phyloP scores from a whole-genome alignment of 64 coral and sea anemone species.

The Pachyseris speciosa region DNA sequence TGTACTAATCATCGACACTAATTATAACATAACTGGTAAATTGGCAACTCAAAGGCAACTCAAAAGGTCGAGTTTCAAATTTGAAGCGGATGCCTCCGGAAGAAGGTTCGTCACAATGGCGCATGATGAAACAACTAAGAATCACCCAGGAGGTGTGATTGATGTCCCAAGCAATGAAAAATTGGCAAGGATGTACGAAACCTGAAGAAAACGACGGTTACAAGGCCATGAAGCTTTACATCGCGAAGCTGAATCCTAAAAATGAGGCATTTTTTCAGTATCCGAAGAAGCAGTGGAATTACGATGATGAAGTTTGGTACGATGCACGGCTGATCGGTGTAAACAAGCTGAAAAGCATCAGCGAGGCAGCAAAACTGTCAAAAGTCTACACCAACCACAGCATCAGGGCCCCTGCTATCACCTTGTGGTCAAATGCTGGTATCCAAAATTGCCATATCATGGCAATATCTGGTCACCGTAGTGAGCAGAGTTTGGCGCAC shows the following conservation, averaged over 20 bases:
- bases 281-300: conserved; percentile 5
- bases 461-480: conserved; percentile 7
- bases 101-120: no score
- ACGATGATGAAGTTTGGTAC: not conserved
- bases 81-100: no score
- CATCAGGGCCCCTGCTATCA: conserved; percentile 11
- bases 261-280: not conserved
- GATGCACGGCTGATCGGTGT: not conserved
- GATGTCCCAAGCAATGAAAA: no score
- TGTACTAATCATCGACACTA: no score
- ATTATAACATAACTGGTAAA: no score
- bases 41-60: no score
- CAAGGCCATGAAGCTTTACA: no score
- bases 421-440: not conserved
- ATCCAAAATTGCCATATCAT: not conserved
- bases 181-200: no score
- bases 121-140: no score
- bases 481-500: conserved; percentile 3
- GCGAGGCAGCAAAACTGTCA: not conserved
- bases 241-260: not conserved
- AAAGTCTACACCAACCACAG: conserved; percentile 1
- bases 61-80: no score
- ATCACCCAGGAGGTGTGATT: no score
- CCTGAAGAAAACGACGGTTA: no score
- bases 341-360: not conserved